phyloP scores from a whole-genome alignment of 2,888 invertebrate species.

The Erpobdella octoculata region DNA sequence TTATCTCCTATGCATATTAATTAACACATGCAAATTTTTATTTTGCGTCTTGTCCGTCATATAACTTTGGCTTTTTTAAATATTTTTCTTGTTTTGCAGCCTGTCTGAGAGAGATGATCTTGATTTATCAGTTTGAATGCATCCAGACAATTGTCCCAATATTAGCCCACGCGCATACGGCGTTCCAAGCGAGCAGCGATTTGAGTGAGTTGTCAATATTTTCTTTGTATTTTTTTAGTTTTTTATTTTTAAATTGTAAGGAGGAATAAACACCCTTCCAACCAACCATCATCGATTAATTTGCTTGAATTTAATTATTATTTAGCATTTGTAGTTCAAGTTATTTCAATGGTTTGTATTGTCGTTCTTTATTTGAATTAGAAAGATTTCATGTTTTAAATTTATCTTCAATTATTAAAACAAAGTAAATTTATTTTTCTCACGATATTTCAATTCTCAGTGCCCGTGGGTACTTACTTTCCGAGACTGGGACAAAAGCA shows the following conservation, averaged over 20 bases:
- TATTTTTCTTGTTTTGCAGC: slow-evolving; percentile 55
- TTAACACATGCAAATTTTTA: no score
- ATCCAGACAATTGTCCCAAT: slow-evolving; percentile 75
- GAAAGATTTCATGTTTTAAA: not conserved
- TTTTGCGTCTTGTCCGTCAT: no score
- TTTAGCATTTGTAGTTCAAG: not conserved
- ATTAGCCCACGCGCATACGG: slow-evolving; percentile 73
- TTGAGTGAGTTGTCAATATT: slow-evolving; percentile 39
- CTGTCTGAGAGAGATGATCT: slow-evolving; percentile 69
- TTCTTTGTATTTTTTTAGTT: not conserved
- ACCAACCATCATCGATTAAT: not conserved
- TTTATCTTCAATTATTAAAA: not conserved
- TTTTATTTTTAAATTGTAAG: no score
- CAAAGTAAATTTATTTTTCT: not conserved
- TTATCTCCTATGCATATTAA: no score
- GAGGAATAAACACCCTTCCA: no score
- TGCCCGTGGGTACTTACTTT: slow-evolving; percentile 69
- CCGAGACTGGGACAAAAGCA: slow-evolving; percentile 62
- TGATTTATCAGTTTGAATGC: slow-evolving; percentile 70
- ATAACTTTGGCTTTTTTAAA: no score
- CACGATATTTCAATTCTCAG: slow-evolving; percentile 47
- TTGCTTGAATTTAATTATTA: not conserved
- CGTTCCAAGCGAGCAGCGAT: slow-evolving; percentile 61
- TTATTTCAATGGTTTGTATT: no score
- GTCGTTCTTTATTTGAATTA: no score